Percentiles rank a stretch among this genome's conserved stretches.
phyloP scores from a whole-genome alignment of 2,888 invertebrate genomes.

The Cataglyphis rosenhaueri region DNA sequence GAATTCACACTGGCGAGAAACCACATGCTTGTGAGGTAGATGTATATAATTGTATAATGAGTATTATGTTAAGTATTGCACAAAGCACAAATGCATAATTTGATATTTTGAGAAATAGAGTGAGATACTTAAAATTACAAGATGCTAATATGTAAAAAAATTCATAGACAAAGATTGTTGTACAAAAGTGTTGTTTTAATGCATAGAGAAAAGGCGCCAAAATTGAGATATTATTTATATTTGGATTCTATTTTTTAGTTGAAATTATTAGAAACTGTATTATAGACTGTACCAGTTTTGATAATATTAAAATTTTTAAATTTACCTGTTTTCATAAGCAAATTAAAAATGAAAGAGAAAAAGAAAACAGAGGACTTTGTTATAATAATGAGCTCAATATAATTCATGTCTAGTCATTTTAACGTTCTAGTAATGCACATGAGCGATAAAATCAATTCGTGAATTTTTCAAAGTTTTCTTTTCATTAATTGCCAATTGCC shows the following conservation, averaged over 20 bases:
- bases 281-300: too few relatives aligned
- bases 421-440: not conserved
- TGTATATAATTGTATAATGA: not conserved
- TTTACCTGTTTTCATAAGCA: too few relatives aligned
- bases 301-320: too few relatives aligned
- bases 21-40: conserved; percentile 90
- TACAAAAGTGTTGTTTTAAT: not conserved
- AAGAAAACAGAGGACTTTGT: not conserved
- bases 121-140: not conserved
- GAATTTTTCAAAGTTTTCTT: not conserved
- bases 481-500: not conserved
- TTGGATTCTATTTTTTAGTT: not conserved
- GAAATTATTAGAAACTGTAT: too few relatives aligned
- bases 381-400: not conserved
- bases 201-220: not conserved
- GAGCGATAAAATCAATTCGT: not conserved
- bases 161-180: not conserved
- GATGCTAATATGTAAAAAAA: not conserved
- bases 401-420: not conserved
- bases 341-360: not conserved
- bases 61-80: not conserved
- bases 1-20: conserved; percentile 94
- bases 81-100: not conserved
- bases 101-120: not conserved
- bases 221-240: not conserved